A percentile compares a stretch with the other conserved stretches of the same genome.
These are phyloP conservation scores for Ammospiza caudacuta DNA, from an alignment of 2,113 vertebrate genomes.

Conservation along the genomic window DNA sequence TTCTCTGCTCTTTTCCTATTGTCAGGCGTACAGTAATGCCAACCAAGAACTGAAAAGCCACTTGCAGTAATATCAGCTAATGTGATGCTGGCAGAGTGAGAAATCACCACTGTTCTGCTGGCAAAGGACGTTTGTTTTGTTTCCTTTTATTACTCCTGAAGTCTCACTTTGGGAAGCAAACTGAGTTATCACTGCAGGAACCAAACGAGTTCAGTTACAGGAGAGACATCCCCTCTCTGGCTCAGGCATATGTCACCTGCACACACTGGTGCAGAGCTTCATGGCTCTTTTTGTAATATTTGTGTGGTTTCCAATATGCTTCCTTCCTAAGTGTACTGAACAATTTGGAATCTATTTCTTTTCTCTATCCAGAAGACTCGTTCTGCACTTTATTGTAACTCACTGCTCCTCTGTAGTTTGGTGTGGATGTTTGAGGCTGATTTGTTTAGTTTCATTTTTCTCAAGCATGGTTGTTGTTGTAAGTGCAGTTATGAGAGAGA, in stretches of 20 bases:
- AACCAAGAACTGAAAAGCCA: not conserved
- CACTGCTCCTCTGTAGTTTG: not conserved
- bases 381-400: not conserved
- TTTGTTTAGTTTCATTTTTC: not conserved
- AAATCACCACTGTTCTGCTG: slow-evolving; percentile 34
- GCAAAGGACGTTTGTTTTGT: not conserved
- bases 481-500: not conserved
- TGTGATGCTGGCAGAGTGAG: slow-evolving; percentile 5
- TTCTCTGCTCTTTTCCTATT: not conserved
- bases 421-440: not conserved
- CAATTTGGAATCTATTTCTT: not conserved
- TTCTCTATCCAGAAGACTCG: not conserved
- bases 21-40: not conserved
- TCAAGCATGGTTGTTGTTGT: not conserved
- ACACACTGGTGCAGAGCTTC: not conserved
- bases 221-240: not conserved
- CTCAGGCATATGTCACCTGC: not conserved
- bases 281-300: not conserved
- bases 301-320: not conserved
- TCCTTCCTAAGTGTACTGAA: not conserved
- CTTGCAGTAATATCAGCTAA: not conserved
- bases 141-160: slow-evolving; percentile 41
- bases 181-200: slow-evolving; percentile 10
- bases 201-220: not conserved
- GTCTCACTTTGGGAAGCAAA: slow-evolving; percentile 23